These are phyloP conservation scores for Cisticola juncidis DNA, from an alignment of 2,113 vertebrate genomes.

Conservation along the genomic window DNA sequence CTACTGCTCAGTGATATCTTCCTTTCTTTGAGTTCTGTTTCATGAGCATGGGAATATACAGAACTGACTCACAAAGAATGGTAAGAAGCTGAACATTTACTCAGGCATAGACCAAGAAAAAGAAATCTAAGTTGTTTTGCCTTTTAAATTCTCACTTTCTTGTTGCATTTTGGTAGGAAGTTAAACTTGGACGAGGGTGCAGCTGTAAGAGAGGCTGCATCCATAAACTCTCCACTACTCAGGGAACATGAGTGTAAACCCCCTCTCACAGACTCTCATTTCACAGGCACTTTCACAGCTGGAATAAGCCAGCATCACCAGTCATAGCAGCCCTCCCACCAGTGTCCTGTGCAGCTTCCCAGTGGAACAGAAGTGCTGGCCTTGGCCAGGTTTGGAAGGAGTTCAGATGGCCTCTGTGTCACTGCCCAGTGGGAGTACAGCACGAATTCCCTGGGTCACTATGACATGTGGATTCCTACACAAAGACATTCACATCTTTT, in stretches of 20 bases:
- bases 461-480: not conserved
- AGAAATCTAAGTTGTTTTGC: not conserved
- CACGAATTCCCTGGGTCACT: not conserved
- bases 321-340: not conserved
- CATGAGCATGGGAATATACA: not conserved
- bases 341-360: not conserved
- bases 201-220: not conserved
- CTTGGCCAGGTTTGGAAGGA: not conserved
- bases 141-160: not conserved
- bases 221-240: not conserved
- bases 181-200: not conserved
- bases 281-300: not conserved
- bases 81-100: not conserved
- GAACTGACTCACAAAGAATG: not conserved
- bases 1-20: not conserved
- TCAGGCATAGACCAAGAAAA: not conserved
- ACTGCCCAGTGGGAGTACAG: not conserved
- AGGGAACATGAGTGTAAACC: not conserved
- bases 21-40: not conserved
- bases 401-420: not conserved
- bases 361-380: not conserved
- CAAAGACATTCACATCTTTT: not conserved
- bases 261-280: not conserved
- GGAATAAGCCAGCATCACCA: not conserved
- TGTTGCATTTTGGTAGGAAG: not conserved